phyloP scores from a whole-genome alignment of 2,888 invertebrate genomes.

The Tipula lateralis region DNA sequence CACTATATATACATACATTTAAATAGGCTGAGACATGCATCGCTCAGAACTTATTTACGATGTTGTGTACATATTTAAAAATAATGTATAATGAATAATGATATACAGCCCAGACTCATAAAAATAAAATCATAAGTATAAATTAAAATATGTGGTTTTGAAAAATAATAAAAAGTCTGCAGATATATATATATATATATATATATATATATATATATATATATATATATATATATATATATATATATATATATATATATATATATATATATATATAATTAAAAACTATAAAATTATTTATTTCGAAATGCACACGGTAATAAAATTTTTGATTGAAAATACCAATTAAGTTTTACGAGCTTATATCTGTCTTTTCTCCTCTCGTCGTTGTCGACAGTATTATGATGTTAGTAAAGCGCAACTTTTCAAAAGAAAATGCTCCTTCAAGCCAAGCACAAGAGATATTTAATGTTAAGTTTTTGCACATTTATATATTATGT shows the following conservation, averaged over 20 bases:
- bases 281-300: constrained; percentile 19
- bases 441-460: not conserved
- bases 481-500: not conserved
- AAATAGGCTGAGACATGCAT: not conserved
- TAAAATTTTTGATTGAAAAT: not conserved
- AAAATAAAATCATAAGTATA: not conserved
- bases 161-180: not conserved
- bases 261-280: not conserved
- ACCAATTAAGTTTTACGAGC: constrained; percentile 19
- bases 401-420: not conserved
- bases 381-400: not conserved
- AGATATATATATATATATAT: no score
- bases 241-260: no score
- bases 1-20: not conserved
- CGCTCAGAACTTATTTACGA: not conserved
- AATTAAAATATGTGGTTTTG: constrained; percentile 11
- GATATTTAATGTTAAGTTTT: not conserved
- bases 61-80: not conserved
- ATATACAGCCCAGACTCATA: not conserved
- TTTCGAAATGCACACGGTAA: not conserved
- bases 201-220: no score
- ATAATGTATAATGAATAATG: not conserved
- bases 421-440: not conserved
- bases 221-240: no score
- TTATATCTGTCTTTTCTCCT: not conserved